A percentile compares a stretch with the other conserved stretches of the same genome.
Evolutionary conservation across 2,888 invertebrate species (phyloP).

Genomic region (Apodemia zela): DNA sequence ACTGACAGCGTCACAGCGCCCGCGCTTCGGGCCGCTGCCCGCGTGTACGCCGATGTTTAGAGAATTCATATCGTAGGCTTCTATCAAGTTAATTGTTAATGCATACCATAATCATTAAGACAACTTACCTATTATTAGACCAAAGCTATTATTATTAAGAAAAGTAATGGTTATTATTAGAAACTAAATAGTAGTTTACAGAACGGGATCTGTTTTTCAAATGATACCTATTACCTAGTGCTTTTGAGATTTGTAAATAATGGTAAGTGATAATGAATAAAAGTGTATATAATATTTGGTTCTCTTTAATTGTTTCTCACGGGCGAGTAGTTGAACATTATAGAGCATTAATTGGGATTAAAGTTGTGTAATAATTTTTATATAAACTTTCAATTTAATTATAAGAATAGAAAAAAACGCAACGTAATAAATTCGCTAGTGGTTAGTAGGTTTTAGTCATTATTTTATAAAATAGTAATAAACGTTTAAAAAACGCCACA

Average conservation of each 20-base stretch:
- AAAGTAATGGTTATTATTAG: neutral
- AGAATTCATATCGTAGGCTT: constrained; percentile 11
- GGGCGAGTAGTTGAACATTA: no score
- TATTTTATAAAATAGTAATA: no score
- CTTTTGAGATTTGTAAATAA: neutral
- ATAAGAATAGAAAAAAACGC: no score
- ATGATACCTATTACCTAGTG: neutral
- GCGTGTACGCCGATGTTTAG: constrained; percentile 25
- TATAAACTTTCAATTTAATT: no score
- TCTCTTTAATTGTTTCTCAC: no score
- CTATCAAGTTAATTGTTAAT: constrained; percentile 1
- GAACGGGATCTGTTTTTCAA: neutral
- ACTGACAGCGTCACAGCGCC: constrained; percentile 58
- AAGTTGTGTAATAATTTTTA: no score
- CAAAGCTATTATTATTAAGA: neutral
- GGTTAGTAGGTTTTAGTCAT: no score
- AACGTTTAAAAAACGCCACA: no score
- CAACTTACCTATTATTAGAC: neutral
- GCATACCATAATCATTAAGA: constrained; percentile 1
- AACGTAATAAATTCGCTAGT: no score
- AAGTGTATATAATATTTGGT: no score
- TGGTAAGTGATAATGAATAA: no score
- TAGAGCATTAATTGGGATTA: no score
- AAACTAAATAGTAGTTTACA: neutral
- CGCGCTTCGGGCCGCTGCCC: constrained; percentile 36